Conservation (phyloP, 1,140 invertebrate genomes). For the Aradophagus sp. region DNA sequence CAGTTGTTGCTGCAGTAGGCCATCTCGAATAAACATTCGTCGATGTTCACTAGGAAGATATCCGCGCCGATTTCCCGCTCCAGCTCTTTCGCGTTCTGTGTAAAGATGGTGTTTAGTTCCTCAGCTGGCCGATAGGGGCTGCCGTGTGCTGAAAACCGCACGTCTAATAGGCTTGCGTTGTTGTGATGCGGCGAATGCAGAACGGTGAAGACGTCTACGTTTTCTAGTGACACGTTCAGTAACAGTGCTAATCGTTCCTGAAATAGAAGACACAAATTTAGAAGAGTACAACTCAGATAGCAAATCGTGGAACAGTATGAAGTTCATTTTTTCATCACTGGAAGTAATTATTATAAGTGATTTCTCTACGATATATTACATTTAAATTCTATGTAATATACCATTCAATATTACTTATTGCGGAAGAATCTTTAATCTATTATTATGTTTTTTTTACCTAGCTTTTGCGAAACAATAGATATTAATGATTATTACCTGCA, state of each 20-base stretch:
- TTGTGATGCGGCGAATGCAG: conserved; percentile 80
- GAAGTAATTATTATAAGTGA: no score
- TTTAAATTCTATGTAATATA: no score
- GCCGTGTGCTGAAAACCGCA: conserved; percentile 92
- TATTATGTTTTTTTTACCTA: no score
- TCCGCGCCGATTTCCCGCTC: conserved; percentile 82
- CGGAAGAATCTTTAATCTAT: no score
- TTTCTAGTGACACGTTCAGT: conserved; percentile 84
- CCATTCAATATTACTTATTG: no score
- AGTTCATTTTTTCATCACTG: no score
- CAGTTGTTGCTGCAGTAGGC: conserved; percentile 83
- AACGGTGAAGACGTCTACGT: conserved; percentile 95
- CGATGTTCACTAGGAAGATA: conserved; percentile 90
- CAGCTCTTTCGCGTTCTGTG: conserved; percentile 80
- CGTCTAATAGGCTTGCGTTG: conserved; percentile 81
- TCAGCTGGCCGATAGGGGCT: conserved; percentile 92
- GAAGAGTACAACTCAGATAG: no score
- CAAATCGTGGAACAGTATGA: no score
- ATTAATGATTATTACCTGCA: conserved; percentile 65
- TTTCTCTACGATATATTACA: no score
- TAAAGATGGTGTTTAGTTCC: conserved; percentile 87
- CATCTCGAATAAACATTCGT: conserved; percentile 87
- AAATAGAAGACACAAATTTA: no score
- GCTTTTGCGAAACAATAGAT: conserved; percentile 4
- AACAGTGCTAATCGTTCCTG: conserved; percentile 79